These are phyloP conservation scores for Philereme vetulata DNA, from an alignment of 2,888 invertebrate species.

Conservation along the genomic window DNA sequence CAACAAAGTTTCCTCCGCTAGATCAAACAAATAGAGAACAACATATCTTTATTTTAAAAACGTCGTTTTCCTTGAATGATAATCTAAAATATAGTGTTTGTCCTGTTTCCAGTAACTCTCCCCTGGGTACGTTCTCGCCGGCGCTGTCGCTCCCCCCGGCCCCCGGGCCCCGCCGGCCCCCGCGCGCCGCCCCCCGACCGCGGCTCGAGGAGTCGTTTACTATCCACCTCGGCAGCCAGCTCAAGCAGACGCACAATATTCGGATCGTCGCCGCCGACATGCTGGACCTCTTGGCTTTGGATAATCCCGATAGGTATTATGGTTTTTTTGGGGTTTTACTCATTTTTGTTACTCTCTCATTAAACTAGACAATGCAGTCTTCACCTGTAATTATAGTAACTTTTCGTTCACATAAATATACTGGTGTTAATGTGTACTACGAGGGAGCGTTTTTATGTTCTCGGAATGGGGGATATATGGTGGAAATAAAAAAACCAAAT, in stretches of 20 bases:
- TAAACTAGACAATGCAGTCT: too few relatives aligned
- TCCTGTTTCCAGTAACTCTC: constrained; percentile 62
- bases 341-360: too few relatives aligned
- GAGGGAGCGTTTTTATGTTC: too few relatives aligned
- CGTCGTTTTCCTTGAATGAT: too few relatives aligned
- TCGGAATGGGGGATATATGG: too few relatives aligned
- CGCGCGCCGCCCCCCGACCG: constrained; percentile 43
- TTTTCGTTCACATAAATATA: too few relatives aligned
- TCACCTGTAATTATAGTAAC: too few relatives aligned
- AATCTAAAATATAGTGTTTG: not conserved
- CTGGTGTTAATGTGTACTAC: too few relatives aligned
- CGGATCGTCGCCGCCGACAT: constrained; percentile 94
- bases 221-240: constrained; percentile 97
- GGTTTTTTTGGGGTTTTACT: not conserved
- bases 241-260: constrained; percentile 99
- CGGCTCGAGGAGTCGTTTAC: constrained; percentile 97
- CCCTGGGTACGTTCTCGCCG: constrained; percentile 59
- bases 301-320: constrained; percentile 53
- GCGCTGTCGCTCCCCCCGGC: constrained; percentile 31
- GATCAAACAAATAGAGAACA: too few relatives aligned
- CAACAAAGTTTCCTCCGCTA: too few relatives aligned
- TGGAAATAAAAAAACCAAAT: too few relatives aligned
- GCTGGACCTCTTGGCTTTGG: constrained; percentile 69
- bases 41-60: too few relatives aligned
- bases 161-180: constrained; percentile 39